phyloP scores from a whole-genome alignment of 2,888 invertebrate genomes.

The Pediacus dermestoides region DNA sequence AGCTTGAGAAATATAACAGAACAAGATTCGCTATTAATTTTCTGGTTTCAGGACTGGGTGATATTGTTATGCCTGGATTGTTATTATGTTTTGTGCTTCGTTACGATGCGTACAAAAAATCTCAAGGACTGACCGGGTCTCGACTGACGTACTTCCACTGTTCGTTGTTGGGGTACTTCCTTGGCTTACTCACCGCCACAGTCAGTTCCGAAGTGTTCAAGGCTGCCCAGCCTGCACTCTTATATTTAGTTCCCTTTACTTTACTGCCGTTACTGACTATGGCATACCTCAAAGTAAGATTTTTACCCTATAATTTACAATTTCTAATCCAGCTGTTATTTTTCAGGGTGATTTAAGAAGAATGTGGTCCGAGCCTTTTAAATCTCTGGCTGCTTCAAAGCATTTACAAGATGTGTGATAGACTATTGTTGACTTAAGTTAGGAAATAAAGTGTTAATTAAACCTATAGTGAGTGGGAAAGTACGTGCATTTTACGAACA shows the following conservation, averaged over 20 bases:
- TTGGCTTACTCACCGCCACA: conserved; percentile 93
- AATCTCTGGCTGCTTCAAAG: conserved; percentile 75
- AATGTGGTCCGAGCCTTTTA: conserved; percentile 98
- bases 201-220: conserved; percentile 97
- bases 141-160: conserved; percentile 95
- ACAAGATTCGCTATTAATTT: conserved; percentile 4
- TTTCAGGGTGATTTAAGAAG: conserved; percentile 89
- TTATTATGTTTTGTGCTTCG: conserved; percentile 93
- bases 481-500: conserved; percentile 18
- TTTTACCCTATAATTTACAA: not conserved
- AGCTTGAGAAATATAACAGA: no score
- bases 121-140: conserved; percentile 61
- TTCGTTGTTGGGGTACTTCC: conserved; percentile 93
- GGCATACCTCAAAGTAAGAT: conserved; percentile 90
- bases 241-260: conserved; percentile 97
- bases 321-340: conserved; percentile 13
- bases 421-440: conserved; percentile 31
- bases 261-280: conserved; percentile 92
- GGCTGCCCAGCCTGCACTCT: conserved; percentile 94
- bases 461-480: conserved; percentile 25
- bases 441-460: conserved; percentile 27
- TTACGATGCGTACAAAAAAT: conserved; percentile 96
- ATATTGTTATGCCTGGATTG: conserved; percentile 93
- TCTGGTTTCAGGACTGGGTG: conserved; percentile 58
- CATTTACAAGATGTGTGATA: conserved; percentile 73